Evolutionary conservation across 2,888 invertebrate species (phyloP), one percentile per base, ranked within the genome.

Genomic region (Parthenolecanium corni): DNA sequence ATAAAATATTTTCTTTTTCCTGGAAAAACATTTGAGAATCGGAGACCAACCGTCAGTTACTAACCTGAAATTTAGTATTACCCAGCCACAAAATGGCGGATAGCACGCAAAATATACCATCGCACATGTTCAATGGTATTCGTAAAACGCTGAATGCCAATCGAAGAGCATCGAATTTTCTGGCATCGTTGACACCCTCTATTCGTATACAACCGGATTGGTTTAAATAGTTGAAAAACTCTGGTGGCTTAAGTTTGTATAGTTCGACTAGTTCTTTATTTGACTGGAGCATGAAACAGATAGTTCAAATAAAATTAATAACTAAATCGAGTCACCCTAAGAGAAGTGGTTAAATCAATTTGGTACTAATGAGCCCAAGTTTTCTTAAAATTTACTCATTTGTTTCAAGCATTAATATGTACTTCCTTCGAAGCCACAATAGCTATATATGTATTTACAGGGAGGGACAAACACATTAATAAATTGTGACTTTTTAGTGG

Each of bases 11-110:
- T 14, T 4, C 31, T 31, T 31, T 4, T 9, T 31, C 9, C 9
- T 31, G 9, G 31, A 9, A 6, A 31, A 3, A n/a, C 44, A 14
- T 44, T 44, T 14, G 44, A 16, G 5, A 4, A 49, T 21, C 23
- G 4, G 18, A 5, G 18, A 21, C n/a, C 14, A 21, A 21, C 40
- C 31, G 23, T 20, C 23, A 18, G 23, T 2, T 40, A 63, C 20
- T 66, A 69, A 82, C 82, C 77, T 84, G 82, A 72, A 92, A 92
- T 68, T 80, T 81, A 67, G 92, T 78, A 74, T 92, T 93, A 31
- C 93, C 92, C 38, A 93, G 79, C 92, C 92, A 92, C 61, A 93
- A 76, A 67, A 93, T 89, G 1, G 92, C 89, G 14, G 90, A 86
- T 24, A 93, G 74, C 6, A 90, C 89, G 71, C 87, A 84, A 72